A percentile compares a stretch with the other conserved stretches of the same genome.
Evolutionary conservation across 1,140 invertebrate species (phyloP).

Genomic region (Solenopsis invicta): DNA sequence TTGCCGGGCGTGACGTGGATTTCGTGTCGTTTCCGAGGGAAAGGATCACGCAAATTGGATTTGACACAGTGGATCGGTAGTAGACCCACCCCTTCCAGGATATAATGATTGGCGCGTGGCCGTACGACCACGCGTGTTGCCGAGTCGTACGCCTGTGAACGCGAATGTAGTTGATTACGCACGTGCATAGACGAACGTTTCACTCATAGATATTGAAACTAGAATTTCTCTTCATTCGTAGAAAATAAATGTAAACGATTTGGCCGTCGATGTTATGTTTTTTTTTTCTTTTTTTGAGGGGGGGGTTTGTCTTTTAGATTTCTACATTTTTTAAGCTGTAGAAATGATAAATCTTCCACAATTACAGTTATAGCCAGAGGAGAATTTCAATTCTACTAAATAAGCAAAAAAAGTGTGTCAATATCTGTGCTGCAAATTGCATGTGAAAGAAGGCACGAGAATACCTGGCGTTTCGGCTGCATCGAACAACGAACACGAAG

Average conservation of each 20-base stretch:
- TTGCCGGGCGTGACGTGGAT: slow-evolving; percentile 61
- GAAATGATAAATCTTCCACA: slow-evolving; percentile 6
- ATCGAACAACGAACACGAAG: slow-evolving; percentile 28
- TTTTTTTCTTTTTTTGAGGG: too few species aligned
- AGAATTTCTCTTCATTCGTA: neutral
- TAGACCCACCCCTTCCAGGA: slow-evolving; percentile 33
- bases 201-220: neutral
- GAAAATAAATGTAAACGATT: neutral
- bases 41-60: slow-evolving; percentile 74
- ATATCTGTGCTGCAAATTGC: neutral
- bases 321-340: neutral
- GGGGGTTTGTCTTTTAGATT: neutral
- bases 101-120: slow-evolving; percentile 73
- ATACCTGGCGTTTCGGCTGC: slow-evolving; percentile 54
- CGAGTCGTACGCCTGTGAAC: neutral
- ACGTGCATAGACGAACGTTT: slow-evolving; percentile 19
- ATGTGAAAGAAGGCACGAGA: neutral
- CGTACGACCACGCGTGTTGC: slow-evolving; percentile 23
- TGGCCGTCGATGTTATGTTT: neutral
- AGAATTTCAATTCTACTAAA: slow-evolving; percentile 1
- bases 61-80: slow-evolving; percentile 72
- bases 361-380: neutral
- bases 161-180: neutral
- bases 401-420: neutral
- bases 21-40: slow-evolving; percentile 59